Evolutionary conservation across 1,140 invertebrate genomes (phyloP).

Genomic region (Drosophila tropicalis): DNA sequence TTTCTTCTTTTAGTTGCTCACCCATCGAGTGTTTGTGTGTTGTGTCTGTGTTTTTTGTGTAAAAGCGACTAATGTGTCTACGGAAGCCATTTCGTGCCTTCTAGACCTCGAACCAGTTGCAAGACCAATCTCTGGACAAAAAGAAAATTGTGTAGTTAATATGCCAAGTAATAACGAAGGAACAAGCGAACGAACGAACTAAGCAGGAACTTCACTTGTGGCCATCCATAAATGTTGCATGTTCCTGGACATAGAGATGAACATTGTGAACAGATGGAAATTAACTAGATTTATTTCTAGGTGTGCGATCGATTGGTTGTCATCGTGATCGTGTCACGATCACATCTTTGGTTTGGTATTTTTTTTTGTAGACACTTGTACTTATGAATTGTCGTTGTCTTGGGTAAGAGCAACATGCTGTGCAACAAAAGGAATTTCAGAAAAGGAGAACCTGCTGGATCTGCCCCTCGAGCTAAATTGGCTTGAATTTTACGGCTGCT

Average conservation of each 20-base stretch:
- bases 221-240: too few relatives aligned
- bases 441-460: conserved; percentile 62
- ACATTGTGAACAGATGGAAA: too few relatives aligned
- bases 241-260: too few relatives aligned
- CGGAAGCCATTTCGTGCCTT: conserved; percentile 81
- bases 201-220: conserved; percentile 24
- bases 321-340: conserved; percentile 25
- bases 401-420: conserved; percentile 63
- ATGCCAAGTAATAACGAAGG: conserved; percentile 72
- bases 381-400: conserved; percentile 52
- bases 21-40: conserved; percentile 25
- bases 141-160: conserved; percentile 62
- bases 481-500: conserved; percentile 77
- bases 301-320: background rate
- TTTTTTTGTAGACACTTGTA: conserved; percentile 40
- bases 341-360: conserved; percentile 20
- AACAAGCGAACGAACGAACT: background rate
- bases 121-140: conserved; percentile 40
- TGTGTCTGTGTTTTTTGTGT: conserved; percentile 71
- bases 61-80: conserved; percentile 82
- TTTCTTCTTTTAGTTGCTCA: conserved; percentile 13
- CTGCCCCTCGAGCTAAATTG: conserved; percentile 71
- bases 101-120: conserved; percentile 66
- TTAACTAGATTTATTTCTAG: too few relatives aligned
- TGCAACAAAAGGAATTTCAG: conserved; percentile 41